A percentile compares a stretch with the other conserved stretches of the same genome.
phyloP scores from a whole-genome alignment of 1,140 invertebrate genomes.

The Charaxes varanes region DNA sequence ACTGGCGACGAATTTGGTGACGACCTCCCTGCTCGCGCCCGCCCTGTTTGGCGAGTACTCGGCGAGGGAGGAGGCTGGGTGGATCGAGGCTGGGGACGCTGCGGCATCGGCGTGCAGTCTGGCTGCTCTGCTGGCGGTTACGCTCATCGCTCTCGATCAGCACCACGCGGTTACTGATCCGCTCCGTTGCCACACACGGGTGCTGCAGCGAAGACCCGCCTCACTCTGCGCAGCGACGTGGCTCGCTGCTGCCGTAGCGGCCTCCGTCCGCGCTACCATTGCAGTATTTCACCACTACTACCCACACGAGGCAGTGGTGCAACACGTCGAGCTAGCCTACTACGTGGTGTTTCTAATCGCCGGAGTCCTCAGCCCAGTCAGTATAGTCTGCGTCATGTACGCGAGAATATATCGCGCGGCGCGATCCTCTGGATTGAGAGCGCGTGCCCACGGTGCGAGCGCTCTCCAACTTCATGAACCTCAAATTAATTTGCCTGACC shows the following conservation, averaged over 20 bases:
- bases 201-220: constrained; percentile 82
- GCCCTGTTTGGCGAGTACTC: constrained; percentile 63
- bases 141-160: constrained; percentile 89
- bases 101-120: constrained; percentile 55
- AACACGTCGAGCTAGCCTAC: constrained; percentile 49
- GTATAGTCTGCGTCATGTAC: constrained; percentile 64
- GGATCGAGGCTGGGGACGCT: constrained; percentile 55
- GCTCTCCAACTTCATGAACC: constrained; percentile 59
- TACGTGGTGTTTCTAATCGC: constrained; percentile 54
- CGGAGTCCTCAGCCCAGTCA: constrained; percentile 46
- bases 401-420: constrained; percentile 40
- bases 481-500: constrained; percentile 44
- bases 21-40: constrained; percentile 63
- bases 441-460: constrained; percentile 55
- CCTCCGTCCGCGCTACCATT: constrained; percentile 65
- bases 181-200: constrained; percentile 85
- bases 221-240: constrained; percentile 81
- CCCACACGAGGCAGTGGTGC: constrained; percentile 32
- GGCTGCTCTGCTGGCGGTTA: constrained; percentile 77
- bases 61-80: constrained; percentile 33
- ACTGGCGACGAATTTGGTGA: constrained; percentile 67
- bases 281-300: constrained; percentile 38
- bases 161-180: constrained; percentile 92
- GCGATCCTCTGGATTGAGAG: constrained; percentile 32
- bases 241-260: constrained; percentile 76